phyloP scores from a whole-genome alignment of 2,888 invertebrate genomes.

The Chouioia cunea region DNA sequence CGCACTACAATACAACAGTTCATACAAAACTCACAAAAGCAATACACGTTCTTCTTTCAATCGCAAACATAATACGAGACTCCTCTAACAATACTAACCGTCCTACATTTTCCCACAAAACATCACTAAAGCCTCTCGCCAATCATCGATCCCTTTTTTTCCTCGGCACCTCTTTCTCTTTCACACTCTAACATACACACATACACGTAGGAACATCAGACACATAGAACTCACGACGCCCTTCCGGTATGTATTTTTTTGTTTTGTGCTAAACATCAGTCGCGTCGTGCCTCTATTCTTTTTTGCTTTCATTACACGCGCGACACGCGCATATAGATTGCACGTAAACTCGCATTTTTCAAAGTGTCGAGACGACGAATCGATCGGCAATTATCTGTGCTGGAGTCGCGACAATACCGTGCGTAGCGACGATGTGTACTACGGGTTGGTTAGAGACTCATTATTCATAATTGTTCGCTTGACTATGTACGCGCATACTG shows the following conservation, averaged over 20 bases:
- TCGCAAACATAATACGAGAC: too few relatives aligned
- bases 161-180: not conserved
- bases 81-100: not conserved
- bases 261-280: too few relatives aligned
- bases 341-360: constrained; percentile 12
- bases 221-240: too few relatives aligned
- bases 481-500: too few relatives aligned
- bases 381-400: constrained; percentile 25
- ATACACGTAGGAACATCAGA: too few relatives aligned
- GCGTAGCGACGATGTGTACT: not conserved
- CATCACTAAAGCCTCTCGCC: not conserved
- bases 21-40: too few relatives aligned
- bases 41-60: too few relatives aligned
- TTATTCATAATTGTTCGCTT: constrained; percentile 23
- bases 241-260: too few relatives aligned
- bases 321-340: too few relatives aligned
- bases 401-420: not conserved
- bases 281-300: constrained; percentile 15
- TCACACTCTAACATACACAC: too few relatives aligned
- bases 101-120: constrained; percentile 8
- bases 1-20: too few relatives aligned
- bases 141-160: constrained; percentile 5
- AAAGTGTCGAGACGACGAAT: constrained; percentile 21
- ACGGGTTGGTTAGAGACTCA: not conserved
- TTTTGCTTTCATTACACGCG: constrained; percentile 11